Conservation (phyloP, 2,113 vertebrate species). For the Neotragus pygmaeus region DNA sequence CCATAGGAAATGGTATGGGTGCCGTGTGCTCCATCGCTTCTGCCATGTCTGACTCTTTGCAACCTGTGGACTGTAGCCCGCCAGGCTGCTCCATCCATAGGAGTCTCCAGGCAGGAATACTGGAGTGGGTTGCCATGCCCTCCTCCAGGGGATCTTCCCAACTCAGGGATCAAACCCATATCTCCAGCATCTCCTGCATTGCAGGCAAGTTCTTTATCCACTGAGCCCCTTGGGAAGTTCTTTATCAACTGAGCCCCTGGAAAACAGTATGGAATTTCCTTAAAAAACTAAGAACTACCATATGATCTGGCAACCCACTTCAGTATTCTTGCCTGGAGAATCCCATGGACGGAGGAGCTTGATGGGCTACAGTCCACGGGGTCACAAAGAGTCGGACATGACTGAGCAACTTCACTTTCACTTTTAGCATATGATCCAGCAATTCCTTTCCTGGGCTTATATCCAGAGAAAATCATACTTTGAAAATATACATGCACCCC, state of each 20-base stretch:
- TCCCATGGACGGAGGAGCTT: no score
- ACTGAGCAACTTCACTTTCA: no score
- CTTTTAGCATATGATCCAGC: background rate
- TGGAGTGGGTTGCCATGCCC: background rate
- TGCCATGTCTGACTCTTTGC: fast-evolving
- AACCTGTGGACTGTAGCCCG: background rate
- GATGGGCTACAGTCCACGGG: no score
- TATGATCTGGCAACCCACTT: background rate
- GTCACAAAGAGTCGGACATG: no score
- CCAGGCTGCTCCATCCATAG: background rate
- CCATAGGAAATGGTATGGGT: background rate
- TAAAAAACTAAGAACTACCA: background rate
- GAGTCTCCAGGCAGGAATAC: background rate
- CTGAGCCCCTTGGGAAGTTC: background rate
- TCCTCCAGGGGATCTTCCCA: background rate
- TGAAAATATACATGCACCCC: background rate
- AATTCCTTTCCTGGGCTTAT: background rate
- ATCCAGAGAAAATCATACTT: background rate
- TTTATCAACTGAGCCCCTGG: background rate
- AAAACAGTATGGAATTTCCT: background rate
- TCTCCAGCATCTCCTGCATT: background rate
- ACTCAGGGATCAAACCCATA: background rate
- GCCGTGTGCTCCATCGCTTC: background rate
- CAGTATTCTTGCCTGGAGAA: no score
- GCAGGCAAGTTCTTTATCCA: background rate